Evolutionary conservation across 2,113 vertebrate species (phyloP).

Genomic region (Notothenia rossii): DNA sequence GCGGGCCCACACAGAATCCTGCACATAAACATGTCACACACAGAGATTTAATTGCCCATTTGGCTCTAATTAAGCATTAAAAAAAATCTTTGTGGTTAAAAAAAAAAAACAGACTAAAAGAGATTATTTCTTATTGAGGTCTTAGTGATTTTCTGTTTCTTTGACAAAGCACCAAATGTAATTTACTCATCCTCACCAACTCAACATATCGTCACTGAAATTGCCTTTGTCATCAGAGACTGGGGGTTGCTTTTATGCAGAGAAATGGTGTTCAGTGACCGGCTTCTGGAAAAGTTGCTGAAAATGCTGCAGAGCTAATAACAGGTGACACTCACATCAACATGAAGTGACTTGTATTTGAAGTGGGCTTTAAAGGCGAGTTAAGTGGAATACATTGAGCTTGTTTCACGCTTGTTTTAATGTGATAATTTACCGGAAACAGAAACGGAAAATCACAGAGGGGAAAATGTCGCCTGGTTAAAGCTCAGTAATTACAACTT

Average conservation of each 20-base stretch:
- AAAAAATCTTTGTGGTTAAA: not conserved
- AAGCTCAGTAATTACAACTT: slow-evolving; percentile 53
- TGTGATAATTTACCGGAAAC: slow-evolving; percentile 47
- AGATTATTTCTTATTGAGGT: not conserved
- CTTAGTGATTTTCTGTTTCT: not conserved
- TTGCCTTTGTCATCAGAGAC: not conserved
- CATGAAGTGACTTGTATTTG: slow-evolving; percentile 24
- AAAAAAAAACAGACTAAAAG: not conserved
- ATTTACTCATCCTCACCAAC: not conserved
- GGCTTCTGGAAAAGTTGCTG: not conserved
- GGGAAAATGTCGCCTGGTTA: slow-evolving; percentile 52
- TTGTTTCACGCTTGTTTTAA: slow-evolving; percentile 60
- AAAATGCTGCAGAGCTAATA: not conserved
- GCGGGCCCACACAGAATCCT: slow-evolving; percentile 49
- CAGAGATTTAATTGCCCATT: slow-evolving; percentile 48
- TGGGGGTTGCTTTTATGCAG: not conserved
- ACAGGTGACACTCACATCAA: not conserved
- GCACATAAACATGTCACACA: slow-evolving; percentile 60
- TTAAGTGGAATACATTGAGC: slow-evolving; percentile 67
- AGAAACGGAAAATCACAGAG: slow-evolving; percentile 48
- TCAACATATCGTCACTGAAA: not conserved
- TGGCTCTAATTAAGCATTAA: slow-evolving; percentile 43
- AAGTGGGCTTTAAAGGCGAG: slow-evolving; percentile 31
- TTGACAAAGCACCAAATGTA: not conserved
- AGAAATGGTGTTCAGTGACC: not conserved